phyloP scores from a whole-genome alignment of 1,140 invertebrate species.

The Orchestia grillus region DNA sequence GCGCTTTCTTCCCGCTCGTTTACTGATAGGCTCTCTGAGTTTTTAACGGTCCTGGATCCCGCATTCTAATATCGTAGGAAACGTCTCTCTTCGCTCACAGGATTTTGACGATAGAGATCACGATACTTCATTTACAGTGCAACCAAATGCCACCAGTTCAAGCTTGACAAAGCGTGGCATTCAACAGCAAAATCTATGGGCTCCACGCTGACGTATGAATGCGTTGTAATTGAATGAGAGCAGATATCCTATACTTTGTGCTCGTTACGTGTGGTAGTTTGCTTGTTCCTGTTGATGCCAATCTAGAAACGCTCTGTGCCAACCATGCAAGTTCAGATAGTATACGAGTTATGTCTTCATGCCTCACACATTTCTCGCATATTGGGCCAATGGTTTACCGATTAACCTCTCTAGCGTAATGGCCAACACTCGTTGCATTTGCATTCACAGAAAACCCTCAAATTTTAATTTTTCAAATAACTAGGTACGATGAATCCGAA shows the following conservation, averaged over 20 bases:
- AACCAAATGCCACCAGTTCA: neutral
- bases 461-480: too few relatives aligned
- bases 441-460: too few relatives aligned
- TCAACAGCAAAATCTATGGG: neutral
- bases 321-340: neutral
- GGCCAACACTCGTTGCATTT: too few relatives aligned
- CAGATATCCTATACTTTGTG: neutral
- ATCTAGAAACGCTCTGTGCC: neutral
- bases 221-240: neutral
- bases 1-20: neutral
- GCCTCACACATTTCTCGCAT: too few relatives aligned
- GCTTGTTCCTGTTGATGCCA: neutral
- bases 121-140: neutral
- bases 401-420: too few relatives aligned
- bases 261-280: neutral
- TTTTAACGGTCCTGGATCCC: neutral
- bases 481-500: too few relatives aligned
- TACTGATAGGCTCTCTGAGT: neutral
- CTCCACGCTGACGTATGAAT: neutral
- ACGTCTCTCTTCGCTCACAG: neutral
- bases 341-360: too few relatives aligned
- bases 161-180: neutral
- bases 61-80: neutral
- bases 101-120: too few relatives aligned
- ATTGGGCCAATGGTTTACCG: too few relatives aligned